Base-by-base conservation (phyloP, 2,113 vertebrate genomes). In the Oreotragus oreotragus region DNA sequence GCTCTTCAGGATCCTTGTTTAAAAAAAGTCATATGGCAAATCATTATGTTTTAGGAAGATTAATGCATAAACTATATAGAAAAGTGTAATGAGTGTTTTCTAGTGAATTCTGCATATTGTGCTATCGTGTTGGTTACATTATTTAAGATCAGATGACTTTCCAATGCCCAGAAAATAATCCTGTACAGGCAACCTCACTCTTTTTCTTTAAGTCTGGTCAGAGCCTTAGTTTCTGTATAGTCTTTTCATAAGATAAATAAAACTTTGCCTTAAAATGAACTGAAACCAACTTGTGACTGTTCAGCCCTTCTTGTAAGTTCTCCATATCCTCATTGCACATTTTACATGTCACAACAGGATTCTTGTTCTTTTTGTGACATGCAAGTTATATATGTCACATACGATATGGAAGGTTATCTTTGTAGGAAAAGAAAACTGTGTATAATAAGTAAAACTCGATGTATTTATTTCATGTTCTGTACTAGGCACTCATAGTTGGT, bases 381-480 rank as follows among this genome's bases (percentile, higher is more conserved):
- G 4, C 45, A 33, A 73, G 27, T 77, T 64, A 53, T 39, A 47
- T 7, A 17, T 15, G 15, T 84, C n/a, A 58, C 53, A 60, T 55
- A 90, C 10, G 23, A 19, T 49, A 53, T 62, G 49, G 13, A 90
- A n/a, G 5, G 2, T 76, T 90, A 55, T 79, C 66, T 92, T 84
- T 79, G 28, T 84, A 36, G 23, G 14, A 83, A 27, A 91, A 85
- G 17, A 91, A 89, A 96, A 73, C 5, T 55, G 17, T 33, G 3
- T 51, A 55, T 12, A 83, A 23, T 39, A 64, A 76, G 25, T 93
- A 36, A 30, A 70, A 39, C 5, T 51, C 51, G 15, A 60, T 79
- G 16, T 28, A 84, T 90, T 92, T 84, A 84, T 64, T 93, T 86
- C 85, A n/a, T 92, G 43, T 92, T 90, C 33, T 47, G 93, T 90